Percentiles rank a stretch among this genome's conserved stretches.
Evolutionary conservation across 2,113 vertebrate species (phyloP).

Genomic region (Myrmecobius fasciatus): DNA sequence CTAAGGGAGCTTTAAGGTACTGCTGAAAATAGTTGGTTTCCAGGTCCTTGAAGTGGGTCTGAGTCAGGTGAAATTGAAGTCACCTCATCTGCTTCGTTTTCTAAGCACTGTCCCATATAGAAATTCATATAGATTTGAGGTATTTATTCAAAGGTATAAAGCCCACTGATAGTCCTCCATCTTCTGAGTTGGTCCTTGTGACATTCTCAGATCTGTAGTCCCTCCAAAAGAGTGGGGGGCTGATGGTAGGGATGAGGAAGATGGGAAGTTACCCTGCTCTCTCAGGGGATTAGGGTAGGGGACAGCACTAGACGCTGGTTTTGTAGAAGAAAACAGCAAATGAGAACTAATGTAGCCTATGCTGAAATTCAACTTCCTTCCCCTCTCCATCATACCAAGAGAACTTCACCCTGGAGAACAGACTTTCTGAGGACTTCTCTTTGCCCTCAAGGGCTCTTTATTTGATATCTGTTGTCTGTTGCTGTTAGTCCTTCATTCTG

Average conservation of each 20-base stretch:
- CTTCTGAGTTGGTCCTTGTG: not conserved
- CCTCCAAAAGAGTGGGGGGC: not conserved
- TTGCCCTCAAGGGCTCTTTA: not conserved
- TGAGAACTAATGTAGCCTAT: not conserved
- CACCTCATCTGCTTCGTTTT: not conserved
- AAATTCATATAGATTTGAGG: not conserved
- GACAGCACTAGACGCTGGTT: not conserved
- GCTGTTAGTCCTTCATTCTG: no score
- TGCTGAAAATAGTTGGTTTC: conserved; percentile 72
- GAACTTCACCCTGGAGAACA: not conserved
- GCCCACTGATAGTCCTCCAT: not conserved
- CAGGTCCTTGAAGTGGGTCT: conserved; percentile 42
- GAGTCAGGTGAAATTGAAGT: conserved; percentile 70
- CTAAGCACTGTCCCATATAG: not conserved
- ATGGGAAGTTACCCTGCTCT: not conserved
- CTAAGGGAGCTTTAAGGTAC: conserved; percentile 71
- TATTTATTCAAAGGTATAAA: not conserved
- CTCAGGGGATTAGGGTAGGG: not conserved
- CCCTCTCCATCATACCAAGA: not conserved
- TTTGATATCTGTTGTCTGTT: no score
- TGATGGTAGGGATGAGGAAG: not conserved
- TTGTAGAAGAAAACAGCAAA: not conserved
- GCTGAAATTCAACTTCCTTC: not conserved
- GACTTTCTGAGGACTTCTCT: not conserved
- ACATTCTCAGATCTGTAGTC: not conserved